phyloP scores from a whole-genome alignment of 2,888 invertebrate genomes.

The Diaperis boleti region DNA sequence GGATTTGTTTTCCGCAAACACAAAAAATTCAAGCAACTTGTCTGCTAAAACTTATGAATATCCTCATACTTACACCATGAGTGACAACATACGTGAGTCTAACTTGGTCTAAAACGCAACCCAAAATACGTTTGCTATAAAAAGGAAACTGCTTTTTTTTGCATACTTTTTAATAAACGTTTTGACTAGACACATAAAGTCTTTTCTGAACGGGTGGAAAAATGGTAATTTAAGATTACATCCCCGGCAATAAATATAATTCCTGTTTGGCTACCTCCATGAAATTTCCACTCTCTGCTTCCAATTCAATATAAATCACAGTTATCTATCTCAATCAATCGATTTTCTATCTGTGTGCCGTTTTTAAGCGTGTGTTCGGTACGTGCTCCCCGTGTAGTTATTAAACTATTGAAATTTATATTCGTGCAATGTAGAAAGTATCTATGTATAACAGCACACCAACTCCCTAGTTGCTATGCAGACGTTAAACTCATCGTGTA shows the following conservation, averaged over 20 bases:
- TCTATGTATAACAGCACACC: constrained; percentile 27
- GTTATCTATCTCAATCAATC: constrained; percentile 24
- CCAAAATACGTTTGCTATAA: no score
- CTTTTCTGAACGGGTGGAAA: constrained; percentile 4
- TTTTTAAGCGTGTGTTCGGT: constrained; percentile 7
- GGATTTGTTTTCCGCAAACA: no score
- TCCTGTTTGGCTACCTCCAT: background rate
- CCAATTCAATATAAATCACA: constrained; percentile 29
- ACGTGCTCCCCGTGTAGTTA: constrained; percentile 8
- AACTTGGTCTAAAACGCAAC: no score
- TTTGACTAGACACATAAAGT: no score
- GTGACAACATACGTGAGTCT: no score
- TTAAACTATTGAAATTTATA: constrained; percentile 25
- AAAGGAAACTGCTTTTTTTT: no score
- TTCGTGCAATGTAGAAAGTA: constrained; percentile 32
- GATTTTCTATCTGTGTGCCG: constrained; percentile 7
- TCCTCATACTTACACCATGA: no score
- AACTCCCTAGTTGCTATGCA: constrained; percentile 36
- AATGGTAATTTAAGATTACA: constrained; percentile 17
- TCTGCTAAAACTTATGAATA: no score
- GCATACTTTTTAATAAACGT: no score
- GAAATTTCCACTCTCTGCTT: constrained; percentile 4
- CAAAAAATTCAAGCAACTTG: no score
- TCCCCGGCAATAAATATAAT: constrained; percentile 15
- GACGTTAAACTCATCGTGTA: constrained; percentile 35